phyloP scores from a whole-genome alignment of 2,797 vertebrate species.

The Acestrorhynchus altus region DNA sequence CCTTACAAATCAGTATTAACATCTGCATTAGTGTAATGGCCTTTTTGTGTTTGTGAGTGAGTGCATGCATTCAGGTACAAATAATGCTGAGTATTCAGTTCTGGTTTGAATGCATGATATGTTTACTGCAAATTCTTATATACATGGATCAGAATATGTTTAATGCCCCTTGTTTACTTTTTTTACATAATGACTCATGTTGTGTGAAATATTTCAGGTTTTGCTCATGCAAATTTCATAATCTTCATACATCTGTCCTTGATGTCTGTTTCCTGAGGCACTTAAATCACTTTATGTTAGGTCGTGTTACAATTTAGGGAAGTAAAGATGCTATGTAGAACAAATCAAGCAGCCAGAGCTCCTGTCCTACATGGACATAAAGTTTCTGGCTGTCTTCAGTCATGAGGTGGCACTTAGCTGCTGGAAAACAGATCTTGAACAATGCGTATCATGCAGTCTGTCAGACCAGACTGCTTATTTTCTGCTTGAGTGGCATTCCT shows the following conservation, averaged over 20 bases:
- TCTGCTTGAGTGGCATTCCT: conserved; percentile 35
- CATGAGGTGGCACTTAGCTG: conserved; percentile 36
- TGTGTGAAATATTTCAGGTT: conserved; percentile 37
- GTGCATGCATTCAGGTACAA: not conserved
- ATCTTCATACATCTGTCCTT: conserved; percentile 27
- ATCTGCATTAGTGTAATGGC: not conserved
- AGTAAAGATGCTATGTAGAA: not conserved
- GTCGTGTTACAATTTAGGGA: not conserved
- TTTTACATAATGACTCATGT: conserved; percentile 1
- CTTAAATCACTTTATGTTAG: conserved; percentile 59
- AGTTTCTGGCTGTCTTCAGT: conserved; percentile 14
- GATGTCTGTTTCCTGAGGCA: conserved; percentile 33
- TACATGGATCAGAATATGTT: not conserved
- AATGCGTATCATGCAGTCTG: conserved; percentile 35
- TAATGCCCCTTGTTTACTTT: conserved; percentile 33
- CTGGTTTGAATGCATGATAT: not conserved
- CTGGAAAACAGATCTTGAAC: conserved; percentile 27
- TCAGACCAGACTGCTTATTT: conserved; percentile 36
- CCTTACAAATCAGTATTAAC: conserved; percentile 62
- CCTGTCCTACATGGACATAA: conserved; percentile 7
- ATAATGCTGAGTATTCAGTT: not conserved
- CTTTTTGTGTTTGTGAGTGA: conserved; percentile 1
- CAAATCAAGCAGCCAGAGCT: not conserved
- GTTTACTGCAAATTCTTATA: not conserved
- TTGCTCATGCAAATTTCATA: not conserved